phyloP scores from a whole-genome alignment of 2,888 invertebrate genomes.

The Cryptus viduatorius region DNA sequence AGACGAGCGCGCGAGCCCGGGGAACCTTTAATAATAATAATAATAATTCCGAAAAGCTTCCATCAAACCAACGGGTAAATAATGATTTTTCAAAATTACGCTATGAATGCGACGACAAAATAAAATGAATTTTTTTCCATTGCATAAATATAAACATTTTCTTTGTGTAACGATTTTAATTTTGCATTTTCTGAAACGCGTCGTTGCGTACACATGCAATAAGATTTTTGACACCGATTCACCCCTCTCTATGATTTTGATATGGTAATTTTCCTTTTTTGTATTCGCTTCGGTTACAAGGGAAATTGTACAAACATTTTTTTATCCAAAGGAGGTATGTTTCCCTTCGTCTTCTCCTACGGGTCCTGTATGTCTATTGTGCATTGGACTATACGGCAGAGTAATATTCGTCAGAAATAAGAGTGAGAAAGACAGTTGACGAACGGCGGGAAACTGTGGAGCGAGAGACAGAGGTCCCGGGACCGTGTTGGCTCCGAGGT shows the following conservation, averaged over 20 bases:
- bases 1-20: too few relatives aligned
- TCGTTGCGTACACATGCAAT: too few relatives aligned
- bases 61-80: too few relatives aligned
- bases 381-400: background rate
- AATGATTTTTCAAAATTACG: too few relatives aligned
- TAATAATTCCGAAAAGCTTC: too few relatives aligned
- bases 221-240: too few relatives aligned
- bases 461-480: slow-evolving; percentile 45
- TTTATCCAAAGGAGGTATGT: background rate
- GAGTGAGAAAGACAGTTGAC: slow-evolving; percentile 2
- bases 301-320: background rate
- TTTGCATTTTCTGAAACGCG: too few relatives aligned
- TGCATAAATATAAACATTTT: too few relatives aligned
- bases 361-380: background rate
- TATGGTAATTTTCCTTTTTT: background rate
- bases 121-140: too few relatives aligned
- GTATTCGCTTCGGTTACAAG: background rate
- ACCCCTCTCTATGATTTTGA: background rate
- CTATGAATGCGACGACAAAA: too few relatives aligned
- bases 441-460: slow-evolving; percentile 8
- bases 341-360: background rate
- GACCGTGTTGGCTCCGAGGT: slow-evolving; percentile 58
- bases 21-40: too few relatives aligned
- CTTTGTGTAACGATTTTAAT: too few relatives aligned
- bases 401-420: slow-evolving; percentile 1